Evolutionary conservation across 30 jellyfish, hydroid and myxozoan genomes (phyloP).

Genomic region (Nemopilema nomurai): DNA sequence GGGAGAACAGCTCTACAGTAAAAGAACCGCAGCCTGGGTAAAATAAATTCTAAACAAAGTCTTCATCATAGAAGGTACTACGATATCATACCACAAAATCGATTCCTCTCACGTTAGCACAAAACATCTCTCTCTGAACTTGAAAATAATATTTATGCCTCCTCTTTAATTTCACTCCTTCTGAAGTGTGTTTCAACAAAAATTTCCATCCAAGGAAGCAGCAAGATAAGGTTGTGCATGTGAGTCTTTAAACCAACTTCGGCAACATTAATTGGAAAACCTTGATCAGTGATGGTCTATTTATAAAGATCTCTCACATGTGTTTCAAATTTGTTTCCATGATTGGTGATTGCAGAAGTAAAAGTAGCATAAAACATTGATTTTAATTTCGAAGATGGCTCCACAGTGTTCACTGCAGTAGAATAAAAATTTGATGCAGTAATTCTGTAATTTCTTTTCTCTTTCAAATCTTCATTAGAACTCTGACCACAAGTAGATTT

Average conservation of each 20-base stretch:
- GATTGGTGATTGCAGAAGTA: slow-evolving; percentile 14
- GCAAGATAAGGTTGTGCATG: not conserved
- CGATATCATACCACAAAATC: too few species aligned
- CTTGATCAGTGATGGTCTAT: not conserved
- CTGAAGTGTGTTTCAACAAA: too few species aligned
- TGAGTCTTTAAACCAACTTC: slow-evolving; percentile 1
- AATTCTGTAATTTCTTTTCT: not conserved
- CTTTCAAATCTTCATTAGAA: not conserved
- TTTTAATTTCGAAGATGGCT: slow-evolving; percentile 39
- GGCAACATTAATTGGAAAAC: not conserved
- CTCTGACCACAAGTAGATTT: slow-evolving; percentile 1
- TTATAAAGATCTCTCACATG: slow-evolving; percentile 4
- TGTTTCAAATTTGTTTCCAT: slow-evolving; percentile 19
- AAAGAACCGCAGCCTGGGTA: slow-evolving; percentile 10
- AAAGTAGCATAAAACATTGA: slow-evolving; percentile 31
- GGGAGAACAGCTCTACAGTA: slow-evolving; percentile 13
- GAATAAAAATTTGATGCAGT: slow-evolving; percentile 27
- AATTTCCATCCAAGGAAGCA: slow-evolving; percentile 1
- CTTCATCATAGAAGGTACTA: too few species aligned
- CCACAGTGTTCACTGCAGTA: too few species aligned
- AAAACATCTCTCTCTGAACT: too few species aligned
- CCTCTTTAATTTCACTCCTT: too few species aligned
- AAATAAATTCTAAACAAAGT: too few species aligned
- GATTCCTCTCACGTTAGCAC: too few species aligned
- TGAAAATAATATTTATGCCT: too few species aligned